Evolutionary conservation across 1,140 invertebrate genomes (phyloP), one percentile per base, ranked within the genome.

Genomic region (Drosophila sulfurigaster): DNA sequence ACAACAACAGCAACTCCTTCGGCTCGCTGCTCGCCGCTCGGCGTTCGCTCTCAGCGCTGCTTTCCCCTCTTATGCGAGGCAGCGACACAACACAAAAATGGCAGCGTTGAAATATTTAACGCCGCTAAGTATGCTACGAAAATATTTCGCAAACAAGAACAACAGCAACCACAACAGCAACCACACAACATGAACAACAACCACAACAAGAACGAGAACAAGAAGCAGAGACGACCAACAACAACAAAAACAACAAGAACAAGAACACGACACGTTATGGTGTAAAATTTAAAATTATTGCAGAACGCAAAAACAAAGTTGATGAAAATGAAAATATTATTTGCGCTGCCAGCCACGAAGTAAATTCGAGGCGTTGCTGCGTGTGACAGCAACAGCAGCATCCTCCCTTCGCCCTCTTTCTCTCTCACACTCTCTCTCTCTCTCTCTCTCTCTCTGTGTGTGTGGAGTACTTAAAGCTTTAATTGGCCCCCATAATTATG

Each of bases 41-140:
- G 15, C 8, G 35, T 6, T 64, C 62, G 51, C 43, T 35, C 48
- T 25, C 43, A 20, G 48, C 38, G 11, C 65, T 38, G 35, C 58
- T 38, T 35, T n/a, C 32, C 30, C 10, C 38, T 15, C 46, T 25
- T 25, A 48, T 54, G 68, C 59, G 68, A 41, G 20, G 66, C 63
- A 69, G 38, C 51, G 59, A 48, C 57, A 73, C 20, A 25, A 25
- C 20, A 68, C 63, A 79, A 64, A 85, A 87, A 87, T 87, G 82
- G 82, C 76, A 82, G 79, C 83, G 83, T 87, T 87, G 82, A 87
- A 87, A 87, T 87, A 88, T 87, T 88, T 80, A 87, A 88, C 83
- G 80, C 80, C 77, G 80, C 78, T 88, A 87, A 87, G 83, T 87
- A 88, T 82, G 80, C 83, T 83, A 83, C 83, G 49, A 88, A 80